Percentiles rank a stretch among this genome's conserved stretches.
phyloP scores from a whole-genome alignment of 2,113 vertebrate species.

The Neogobius melanostomus region DNA sequence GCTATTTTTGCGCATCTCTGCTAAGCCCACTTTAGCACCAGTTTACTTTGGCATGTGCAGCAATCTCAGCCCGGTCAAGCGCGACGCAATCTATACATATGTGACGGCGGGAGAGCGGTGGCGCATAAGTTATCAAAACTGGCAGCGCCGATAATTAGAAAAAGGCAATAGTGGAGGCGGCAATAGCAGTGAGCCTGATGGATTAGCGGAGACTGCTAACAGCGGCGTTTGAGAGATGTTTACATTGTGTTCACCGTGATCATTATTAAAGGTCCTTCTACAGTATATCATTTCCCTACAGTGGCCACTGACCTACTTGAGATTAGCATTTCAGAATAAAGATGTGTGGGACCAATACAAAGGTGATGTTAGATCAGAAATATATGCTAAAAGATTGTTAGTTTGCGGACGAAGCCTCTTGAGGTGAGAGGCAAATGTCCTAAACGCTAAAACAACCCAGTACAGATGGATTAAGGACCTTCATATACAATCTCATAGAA shows the following conservation, averaged over 20 bases:
- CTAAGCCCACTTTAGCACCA: slow-evolving; percentile 32
- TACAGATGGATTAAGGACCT: too few relatives aligned
- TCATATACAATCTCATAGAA: too few relatives aligned
- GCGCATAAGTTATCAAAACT: slow-evolving; percentile 57
- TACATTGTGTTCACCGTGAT: slow-evolving; percentile 38
- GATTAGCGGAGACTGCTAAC: slow-evolving; percentile 60
- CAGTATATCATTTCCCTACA: too few relatives aligned
- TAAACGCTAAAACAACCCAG: too few relatives aligned
- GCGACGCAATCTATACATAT: slow-evolving; percentile 48
- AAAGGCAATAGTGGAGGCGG: slow-evolving; percentile 54
- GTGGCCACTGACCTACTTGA: too few relatives aligned
- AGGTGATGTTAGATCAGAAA: too few relatives aligned
- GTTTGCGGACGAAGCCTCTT: too few relatives aligned
- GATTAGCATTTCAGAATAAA: too few relatives aligned
- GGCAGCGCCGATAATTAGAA: slow-evolving; percentile 73
- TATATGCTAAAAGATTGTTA: too few relatives aligned
- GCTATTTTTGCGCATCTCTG: not conserved
- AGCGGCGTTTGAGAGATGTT: slow-evolving; percentile 46
- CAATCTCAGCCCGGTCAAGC: slow-evolving; percentile 35
- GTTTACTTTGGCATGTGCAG: slow-evolving; percentile 33
- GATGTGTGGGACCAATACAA: too few relatives aligned
- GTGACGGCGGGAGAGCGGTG: slow-evolving; percentile 53
- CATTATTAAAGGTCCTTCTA: too few relatives aligned
- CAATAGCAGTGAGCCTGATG: slow-evolving; percentile 64
- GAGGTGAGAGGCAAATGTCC: too few relatives aligned